These are phyloP conservation scores for Ictalurus furcatus DNA, from an alignment of 2,113 vertebrate species.

Conservation along the genomic window DNA sequence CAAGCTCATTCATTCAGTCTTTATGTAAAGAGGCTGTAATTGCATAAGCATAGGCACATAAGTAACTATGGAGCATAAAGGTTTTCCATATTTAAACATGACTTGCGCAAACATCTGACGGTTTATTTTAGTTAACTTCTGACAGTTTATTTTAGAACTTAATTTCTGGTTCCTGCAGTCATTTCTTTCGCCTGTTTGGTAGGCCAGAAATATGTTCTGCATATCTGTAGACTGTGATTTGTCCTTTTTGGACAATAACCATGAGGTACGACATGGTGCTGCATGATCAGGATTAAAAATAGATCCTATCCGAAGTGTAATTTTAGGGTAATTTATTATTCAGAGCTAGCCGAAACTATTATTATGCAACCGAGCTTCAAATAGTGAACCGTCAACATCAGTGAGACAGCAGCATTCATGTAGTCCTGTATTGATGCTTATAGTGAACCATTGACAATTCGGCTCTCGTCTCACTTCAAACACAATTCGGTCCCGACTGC, in stretches of 20 bases:
- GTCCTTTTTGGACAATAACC: slow-evolving; percentile 24
- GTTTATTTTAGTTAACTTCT: background rate
- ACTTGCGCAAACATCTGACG: background rate
- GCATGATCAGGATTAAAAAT: slow-evolving; percentile 48
- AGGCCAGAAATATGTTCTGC: background rate
- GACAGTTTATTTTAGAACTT: slow-evolving; percentile 4
- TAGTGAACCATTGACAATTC: slow-evolving; percentile 37
- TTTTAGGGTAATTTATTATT: slow-evolving; percentile 47
- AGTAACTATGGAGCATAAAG: slow-evolving; percentile 11
- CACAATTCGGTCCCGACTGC: slow-evolving; percentile 30
- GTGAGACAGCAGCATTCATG: slow-evolving; percentile 34
- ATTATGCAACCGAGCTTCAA: slow-evolving; percentile 47
- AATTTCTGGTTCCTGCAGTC: slow-evolving; percentile 1
- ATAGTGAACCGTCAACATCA: slow-evolving; percentile 33
- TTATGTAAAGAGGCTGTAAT: slow-evolving; percentile 24
- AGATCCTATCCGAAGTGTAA: slow-evolving; percentile 33
- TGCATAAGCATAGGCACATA: slow-evolving; percentile 21
- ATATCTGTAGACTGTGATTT: background rate
- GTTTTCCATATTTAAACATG: background rate
- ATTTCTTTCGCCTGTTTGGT: background rate
- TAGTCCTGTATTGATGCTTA: slow-evolving; percentile 36
- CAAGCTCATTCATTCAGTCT: background rate
- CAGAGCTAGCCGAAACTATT: slow-evolving; percentile 30
- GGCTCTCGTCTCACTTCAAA: slow-evolving; percentile 50
- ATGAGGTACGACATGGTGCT: slow-evolving; percentile 30